Evolutionary conservation across 2,113 vertebrate genomes (phyloP), one percentile per base, ranked within the genome.

Genomic region (Madoqua kirkii): DNA sequence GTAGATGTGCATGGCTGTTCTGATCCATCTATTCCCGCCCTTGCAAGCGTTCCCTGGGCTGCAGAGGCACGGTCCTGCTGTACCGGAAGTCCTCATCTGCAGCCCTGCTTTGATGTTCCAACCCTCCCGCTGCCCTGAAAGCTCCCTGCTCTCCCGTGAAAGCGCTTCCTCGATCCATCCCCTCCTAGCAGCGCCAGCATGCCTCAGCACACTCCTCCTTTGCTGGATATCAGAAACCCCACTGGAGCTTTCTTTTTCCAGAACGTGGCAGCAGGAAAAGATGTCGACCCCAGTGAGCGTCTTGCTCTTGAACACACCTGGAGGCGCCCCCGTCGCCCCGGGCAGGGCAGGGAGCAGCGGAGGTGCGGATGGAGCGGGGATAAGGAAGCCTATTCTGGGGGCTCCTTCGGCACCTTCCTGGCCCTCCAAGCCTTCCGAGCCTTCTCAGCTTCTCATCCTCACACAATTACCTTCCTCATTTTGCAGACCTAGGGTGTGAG

Each of bases 401-500:
- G 23, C 27, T 50, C 60, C 95, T 11, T 76, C 36, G 84, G 50
- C 25, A 15, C 92, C n/a, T 95, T 90, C 19, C 79, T 45, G 25
- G 43, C 62, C 90, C 55, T 92, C 19, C 5, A 50, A 29, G 83
- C 45, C 84, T 81, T 57, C 25, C 64, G 17, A 0, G 1, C n/a
- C 48, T 16, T 88, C 79, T 91, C 82, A 27, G 50, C 62, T 92
- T 86, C 86, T 86, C 25, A 33, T 96, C 94, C 36, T 93, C 86
- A 71, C 0, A 8, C 10, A 48, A 86, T 71, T 89, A 59, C 90
- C 82, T 93, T 95, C 40, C 31, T 96, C 52, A 87, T 94, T 96
- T 83, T 96, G 71, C n/a, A 94, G 83, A 94, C 89, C 25, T 54
- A 54, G 40, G 29, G 71, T 96, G 71, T 89, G 90, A 95, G 67